Conservation (phyloP, 2,888 invertebrate genomes). For the Tridacna crocea region DNA sequence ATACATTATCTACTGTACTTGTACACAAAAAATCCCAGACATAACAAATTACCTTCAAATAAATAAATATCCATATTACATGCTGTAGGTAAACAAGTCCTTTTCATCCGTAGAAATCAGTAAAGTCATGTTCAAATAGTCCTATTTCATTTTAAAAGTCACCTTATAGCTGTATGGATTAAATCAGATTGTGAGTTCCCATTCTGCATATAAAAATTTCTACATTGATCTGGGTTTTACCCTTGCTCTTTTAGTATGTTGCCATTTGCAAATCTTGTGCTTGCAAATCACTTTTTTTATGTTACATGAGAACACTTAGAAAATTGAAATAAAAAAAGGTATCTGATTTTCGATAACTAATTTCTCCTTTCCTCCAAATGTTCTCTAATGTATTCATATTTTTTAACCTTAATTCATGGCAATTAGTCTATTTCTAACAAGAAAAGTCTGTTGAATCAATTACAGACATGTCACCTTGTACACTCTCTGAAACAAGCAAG, state of each 20-base stretch:
- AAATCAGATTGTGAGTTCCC: neutral
- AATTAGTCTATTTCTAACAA: too few species aligned
- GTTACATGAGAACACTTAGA: too few species aligned
- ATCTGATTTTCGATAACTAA: too few species aligned
- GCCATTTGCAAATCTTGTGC: too few species aligned
- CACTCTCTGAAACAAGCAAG: too few species aligned
- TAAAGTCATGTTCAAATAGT: constrained; percentile 49
- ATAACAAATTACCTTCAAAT: constrained; percentile 5
- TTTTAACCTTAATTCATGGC: too few species aligned
- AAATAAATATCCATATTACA: neutral
- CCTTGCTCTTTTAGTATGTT: neutral
- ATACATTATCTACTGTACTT: constrained; percentile 14
- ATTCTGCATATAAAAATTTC: neutral
- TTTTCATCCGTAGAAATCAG: constrained; percentile 34
- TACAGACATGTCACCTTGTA: too few species aligned
- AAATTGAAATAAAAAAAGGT: too few species aligned
- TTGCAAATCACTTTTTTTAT: too few species aligned
- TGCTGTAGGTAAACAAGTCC: constrained; percentile 29
- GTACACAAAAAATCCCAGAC: neutral
- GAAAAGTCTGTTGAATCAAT: too few species aligned
- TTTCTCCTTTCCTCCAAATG: too few species aligned
- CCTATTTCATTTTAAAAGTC: constrained; percentile 11
- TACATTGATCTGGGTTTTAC: neutral
- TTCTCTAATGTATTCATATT: too few species aligned
- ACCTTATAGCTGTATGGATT: neutral